phyloP scores from a whole-genome alignment of 2,797 vertebrate genomes.

The Hapalemur alaotrensis region DNA sequence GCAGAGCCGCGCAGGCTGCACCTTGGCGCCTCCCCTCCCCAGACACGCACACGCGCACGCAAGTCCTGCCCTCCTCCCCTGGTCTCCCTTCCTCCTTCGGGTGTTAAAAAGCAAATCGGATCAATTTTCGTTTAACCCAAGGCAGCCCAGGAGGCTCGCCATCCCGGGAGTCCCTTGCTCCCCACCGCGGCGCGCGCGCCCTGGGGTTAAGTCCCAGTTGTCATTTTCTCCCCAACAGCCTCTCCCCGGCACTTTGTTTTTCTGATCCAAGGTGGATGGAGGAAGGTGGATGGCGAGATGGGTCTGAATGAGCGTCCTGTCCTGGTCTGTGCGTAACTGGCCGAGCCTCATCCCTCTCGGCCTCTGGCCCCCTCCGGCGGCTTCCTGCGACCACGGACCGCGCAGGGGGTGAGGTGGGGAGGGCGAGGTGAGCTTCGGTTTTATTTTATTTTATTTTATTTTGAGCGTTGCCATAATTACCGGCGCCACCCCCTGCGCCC shows the following conservation, averaged over 20 bases:
- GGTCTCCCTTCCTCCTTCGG: neutral
- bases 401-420: neutral
- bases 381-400: neutral
- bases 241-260: neutral
- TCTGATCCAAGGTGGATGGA: neutral
- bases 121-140: neutral
- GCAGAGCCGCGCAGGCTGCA: constrained; percentile 56
- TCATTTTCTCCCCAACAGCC: neutral
- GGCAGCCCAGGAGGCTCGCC: neutral
- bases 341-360: neutral
- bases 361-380: neutral
- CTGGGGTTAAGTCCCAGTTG: neutral
- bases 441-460: constrained; percentile 40
- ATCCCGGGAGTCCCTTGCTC: neutral
- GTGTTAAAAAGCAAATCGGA: constrained; percentile 39
- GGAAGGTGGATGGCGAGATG: neutral
- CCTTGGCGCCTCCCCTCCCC: constrained; percentile 32
- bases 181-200: neutral
- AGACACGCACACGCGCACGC: constrained; percentile 1
- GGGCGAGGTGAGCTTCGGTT: neutral
- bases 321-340: neutral
- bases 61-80: neutral
- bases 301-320: neutral
- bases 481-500: neutral
- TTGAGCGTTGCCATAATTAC: constrained; percentile 42